phyloP scores from a whole-genome alignment of 2,113 vertebrate genomes.

The Callospermophilus lateralis region DNA sequence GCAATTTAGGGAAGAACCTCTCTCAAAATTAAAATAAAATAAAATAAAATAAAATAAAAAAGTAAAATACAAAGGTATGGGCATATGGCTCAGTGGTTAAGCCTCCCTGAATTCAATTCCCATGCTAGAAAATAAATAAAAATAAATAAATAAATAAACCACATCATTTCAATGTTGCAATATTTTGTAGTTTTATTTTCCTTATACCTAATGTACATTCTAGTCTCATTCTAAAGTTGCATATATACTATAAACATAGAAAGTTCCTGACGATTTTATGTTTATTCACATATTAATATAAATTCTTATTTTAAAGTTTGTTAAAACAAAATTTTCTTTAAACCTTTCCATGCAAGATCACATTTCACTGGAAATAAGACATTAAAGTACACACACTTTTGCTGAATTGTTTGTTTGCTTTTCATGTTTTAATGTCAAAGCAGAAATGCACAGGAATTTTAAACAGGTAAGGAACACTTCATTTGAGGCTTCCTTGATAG shows the following conservation, averaged over 20 bases:
- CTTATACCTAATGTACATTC: not conserved
- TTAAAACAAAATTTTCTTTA: not conserved
- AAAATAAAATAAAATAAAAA: too few species aligned
- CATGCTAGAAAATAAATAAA: too few species aligned
- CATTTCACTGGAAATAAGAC: not conserved
- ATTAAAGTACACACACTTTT: not conserved
- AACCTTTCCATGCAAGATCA: not conserved
- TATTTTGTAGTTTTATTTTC: not conserved
- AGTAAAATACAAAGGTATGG: too few species aligned
- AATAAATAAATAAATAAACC: not conserved
- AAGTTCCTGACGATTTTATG: not conserved
- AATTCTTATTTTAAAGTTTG: slow-evolving; percentile 15
- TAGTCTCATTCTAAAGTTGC: not conserved
- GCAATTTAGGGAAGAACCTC: too few species aligned
- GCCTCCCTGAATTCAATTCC: too few species aligned
- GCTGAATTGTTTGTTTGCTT: not conserved
- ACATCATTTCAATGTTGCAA: too few species aligned
- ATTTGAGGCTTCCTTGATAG: not conserved
- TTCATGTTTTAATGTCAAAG: not conserved
- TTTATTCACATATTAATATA: not conserved
- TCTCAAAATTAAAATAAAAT: too few species aligned
- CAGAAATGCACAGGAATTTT: not conserved
- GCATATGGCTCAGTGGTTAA: too few species aligned
- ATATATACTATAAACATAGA: not conserved
- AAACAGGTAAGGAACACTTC: not conserved